Percentiles rank a stretch among this genome's conserved stretches.
Conservation (phyloP, 2,113 vertebrate genomes). For the Albula glossodonta region DNA sequence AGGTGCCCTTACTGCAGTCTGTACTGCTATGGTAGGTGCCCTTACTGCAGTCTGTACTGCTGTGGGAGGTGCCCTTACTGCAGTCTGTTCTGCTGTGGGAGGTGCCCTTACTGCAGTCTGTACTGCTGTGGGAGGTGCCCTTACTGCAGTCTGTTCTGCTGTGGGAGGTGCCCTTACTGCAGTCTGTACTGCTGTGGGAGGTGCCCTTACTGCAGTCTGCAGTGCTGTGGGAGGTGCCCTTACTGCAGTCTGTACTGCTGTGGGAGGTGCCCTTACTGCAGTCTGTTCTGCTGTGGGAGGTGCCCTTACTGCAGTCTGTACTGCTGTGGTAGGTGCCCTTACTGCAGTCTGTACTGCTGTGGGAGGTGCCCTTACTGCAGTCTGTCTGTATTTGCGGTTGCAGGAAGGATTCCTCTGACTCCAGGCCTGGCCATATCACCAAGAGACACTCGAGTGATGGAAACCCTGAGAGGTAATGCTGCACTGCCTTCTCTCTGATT, state of each 20-base stretch:
- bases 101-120: conserved; percentile 25
- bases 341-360: neutral
- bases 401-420: conserved; percentile 69
- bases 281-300: conserved; percentile 45
- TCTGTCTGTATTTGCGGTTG: conserved; percentile 18
- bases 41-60: too few species aligned
- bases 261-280: neutral
- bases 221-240: too few species aligned
- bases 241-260: too few species aligned
- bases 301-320: too few species aligned
- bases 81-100: conserved; percentile 37
- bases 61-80: neutral
- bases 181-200: conserved; percentile 44
- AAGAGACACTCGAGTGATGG: conserved; percentile 48
- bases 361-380: neutral
- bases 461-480: conserved; percentile 66
- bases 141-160: too few species aligned
- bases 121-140: too few species aligned
- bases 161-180: neutral
- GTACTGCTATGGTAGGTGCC: too few species aligned
- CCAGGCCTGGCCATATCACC: conserved; percentile 49
- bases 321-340: too few species aligned
- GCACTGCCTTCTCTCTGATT: neutral
- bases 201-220: neutral
- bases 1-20: conserved; percentile 38